Evolutionary conservation across 2,797 vertebrate species (phyloP).

Genomic region (Syncerus caffer): DNA sequence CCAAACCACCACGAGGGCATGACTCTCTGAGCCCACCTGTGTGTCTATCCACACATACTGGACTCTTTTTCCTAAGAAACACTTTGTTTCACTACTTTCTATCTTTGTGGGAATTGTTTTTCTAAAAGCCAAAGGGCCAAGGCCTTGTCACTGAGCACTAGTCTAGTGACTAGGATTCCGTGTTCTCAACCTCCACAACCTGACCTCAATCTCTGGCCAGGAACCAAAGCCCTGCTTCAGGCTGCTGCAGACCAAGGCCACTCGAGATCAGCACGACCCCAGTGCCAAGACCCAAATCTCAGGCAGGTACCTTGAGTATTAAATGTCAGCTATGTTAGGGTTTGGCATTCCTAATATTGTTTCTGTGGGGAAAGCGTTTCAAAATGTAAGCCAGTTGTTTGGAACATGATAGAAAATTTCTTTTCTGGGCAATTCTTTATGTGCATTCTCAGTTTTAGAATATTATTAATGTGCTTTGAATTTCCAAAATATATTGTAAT

Average conservation of each 20-base stretch:
- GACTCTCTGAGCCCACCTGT: neutral
- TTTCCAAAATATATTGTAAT: neutral
- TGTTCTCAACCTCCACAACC: neutral
- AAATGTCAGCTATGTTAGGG: neutral
- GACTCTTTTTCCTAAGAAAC: neutral
- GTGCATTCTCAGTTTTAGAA: neutral
- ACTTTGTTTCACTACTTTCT: neutral
- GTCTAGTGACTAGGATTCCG: neutral
- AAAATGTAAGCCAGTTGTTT: neutral
- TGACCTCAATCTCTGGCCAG: neutral
- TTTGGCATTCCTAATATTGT: neutral
- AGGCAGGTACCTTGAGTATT: neutral
- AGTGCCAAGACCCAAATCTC: neutral
- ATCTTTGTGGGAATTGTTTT: neutral
- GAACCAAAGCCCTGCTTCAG: neutral
- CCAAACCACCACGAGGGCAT: neutral
- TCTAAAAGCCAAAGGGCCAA: neutral
- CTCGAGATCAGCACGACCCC: neutral
- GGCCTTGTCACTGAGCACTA: neutral
- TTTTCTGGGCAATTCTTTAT: neutral
- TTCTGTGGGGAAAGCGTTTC: neutral
- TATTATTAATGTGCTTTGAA: neutral
- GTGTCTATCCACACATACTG: rapidly evolving
- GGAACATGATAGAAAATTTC: neutral
- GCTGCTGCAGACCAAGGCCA: neutral